Conservation (phyloP, 1,140 invertebrate genomes). For the Stratiolaelaps scimitus region DNA sequence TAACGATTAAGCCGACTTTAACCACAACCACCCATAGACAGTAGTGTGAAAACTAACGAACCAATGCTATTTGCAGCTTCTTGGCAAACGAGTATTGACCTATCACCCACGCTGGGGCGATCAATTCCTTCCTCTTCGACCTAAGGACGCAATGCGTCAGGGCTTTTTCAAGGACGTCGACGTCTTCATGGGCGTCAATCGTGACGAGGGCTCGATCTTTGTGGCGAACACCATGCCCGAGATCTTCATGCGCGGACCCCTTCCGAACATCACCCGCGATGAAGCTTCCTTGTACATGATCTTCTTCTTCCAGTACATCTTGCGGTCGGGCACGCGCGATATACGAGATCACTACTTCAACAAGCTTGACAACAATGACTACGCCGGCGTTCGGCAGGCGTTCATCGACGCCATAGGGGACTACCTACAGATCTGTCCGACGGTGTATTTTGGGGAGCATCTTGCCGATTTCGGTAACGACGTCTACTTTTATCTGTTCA, state of each 20-base stretch:
- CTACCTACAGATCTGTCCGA: constrained; percentile 20
- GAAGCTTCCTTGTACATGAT: constrained; percentile 21
- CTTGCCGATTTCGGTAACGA: constrained; percentile 14
- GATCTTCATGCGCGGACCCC: constrained; percentile 14
- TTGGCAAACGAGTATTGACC: constrained; percentile 15
- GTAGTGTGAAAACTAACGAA: too few relatives aligned
- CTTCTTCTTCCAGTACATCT: constrained; percentile 27
- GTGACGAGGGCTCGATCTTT: constrained; percentile 33
- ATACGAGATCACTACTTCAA: constrained; percentile 24
- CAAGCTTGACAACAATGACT: constrained; percentile 18
- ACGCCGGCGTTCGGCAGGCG: background rate
- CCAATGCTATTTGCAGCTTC: background rate
- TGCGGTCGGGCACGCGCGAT: constrained; percentile 8
- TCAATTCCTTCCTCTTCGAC: constrained; percentile 9
- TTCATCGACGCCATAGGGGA: constrained; percentile 21
- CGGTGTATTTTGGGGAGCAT: constrained; percentile 15
- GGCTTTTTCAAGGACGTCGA: constrained; percentile 29
- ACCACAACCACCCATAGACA: too few relatives aligned
- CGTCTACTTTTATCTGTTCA: constrained; percentile 33
- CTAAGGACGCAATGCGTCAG: constrained; percentile 31
- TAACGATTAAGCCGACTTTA: too few relatives aligned
- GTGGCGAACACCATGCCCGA: constrained; percentile 25
- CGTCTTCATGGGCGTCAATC: constrained; percentile 30
- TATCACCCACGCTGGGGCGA: constrained; percentile 10
- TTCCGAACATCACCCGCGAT: constrained; percentile 8